These are phyloP conservation scores for Pseudoatta argentina DNA, from an alignment of 1,140 invertebrate genomes.

Conservation along the genomic window DNA sequence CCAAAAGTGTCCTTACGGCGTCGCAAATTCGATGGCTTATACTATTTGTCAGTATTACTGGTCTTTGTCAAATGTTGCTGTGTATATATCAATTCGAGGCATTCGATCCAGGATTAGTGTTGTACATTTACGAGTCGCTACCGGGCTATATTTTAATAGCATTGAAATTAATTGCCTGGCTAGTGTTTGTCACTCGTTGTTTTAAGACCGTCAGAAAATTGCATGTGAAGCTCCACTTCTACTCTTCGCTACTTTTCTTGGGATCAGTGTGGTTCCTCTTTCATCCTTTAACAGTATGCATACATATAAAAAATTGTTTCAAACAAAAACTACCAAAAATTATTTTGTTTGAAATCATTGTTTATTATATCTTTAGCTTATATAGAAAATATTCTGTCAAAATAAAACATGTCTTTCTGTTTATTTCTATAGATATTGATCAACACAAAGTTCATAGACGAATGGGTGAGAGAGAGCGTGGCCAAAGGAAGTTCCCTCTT, in stretches of 20 bases:
- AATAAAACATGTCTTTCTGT: constrained; percentile 27
- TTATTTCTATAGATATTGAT: constrained; percentile 90
- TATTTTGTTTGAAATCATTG: constrained; percentile 4
- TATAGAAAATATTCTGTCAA: constrained; percentile 19
- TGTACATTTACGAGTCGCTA: constrained; percentile 96
- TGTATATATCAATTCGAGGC: constrained; percentile 93
- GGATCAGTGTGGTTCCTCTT: constrained; percentile 88
- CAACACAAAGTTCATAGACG: constrained; percentile 93
- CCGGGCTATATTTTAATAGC: constrained; percentile 94
- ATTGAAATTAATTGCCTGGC: constrained; percentile 92
- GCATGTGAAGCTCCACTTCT: constrained; percentile 87
- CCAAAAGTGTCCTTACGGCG: constrained; percentile 92
- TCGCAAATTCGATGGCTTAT: constrained; percentile 94
- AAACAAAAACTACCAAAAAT: constrained; percentile 17
- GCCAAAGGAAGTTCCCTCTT: constrained; percentile 92
- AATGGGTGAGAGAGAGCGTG: constrained; percentile 96
- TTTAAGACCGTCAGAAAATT: constrained; percentile 77
- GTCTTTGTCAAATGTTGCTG: constrained; percentile 87
- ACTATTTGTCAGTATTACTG: constrained; percentile 91
- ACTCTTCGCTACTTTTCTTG: constrained; percentile 94
- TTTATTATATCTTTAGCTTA: not conserved
- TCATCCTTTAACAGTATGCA: constrained; percentile 79
- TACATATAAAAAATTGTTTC: not conserved
- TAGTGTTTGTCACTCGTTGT: constrained; percentile 93
- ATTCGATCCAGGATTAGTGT: constrained; percentile 95